Base-by-base conservation (phyloP, 1,140 invertebrate genomes). In the Heliothis subflexa region DNA sequence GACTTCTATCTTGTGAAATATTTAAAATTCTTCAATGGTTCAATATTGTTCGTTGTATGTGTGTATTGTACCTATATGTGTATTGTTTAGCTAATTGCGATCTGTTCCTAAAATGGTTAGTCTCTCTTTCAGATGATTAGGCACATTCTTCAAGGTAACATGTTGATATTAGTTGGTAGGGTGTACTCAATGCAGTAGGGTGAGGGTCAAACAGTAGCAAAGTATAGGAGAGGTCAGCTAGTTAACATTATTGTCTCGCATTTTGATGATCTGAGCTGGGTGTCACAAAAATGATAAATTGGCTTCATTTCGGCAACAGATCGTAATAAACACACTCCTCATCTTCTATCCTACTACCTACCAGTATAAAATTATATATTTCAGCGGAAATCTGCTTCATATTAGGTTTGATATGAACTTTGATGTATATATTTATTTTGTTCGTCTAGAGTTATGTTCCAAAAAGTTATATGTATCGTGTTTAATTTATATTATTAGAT, bases 291-390 rank as follows among this genome's bases (percentile, higher is more conserved):
- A 78, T 80, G 14, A 52, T 66, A 73, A 85, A 94, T 94, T 94
- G 93, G 93, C 91, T 91, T 91, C 93, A 94, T 94, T 93, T 93
- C 90, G 90, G 93, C 89, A 93, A 94, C 93, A 94, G 93, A 94
- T 94, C 93, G 93, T 94, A 94, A 94, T 94, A 85, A 81, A 84
- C 52, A 83, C 68, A 83, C 52, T 79, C 64, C 64, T 71, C 61
- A 77, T 81, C 74, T 77, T 79, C 52, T 79, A 78, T 55, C 55
- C 59, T 57, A 70, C 82, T 84, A 86, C 83, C 78, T 83, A 86
- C 83, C 78, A 83, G 77, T 82, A 81, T 79, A 83, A 88, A 83
- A 87, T 76, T 82, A 83, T 86, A 85, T 83, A 82, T 87, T 84
- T 83, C 82, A 85, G 87, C 91, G 83, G 85, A 88, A 83, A 86